A percentile compares a stretch with the other conserved stretches of the same genome.
Evolutionary conservation across 2,113 vertebrate genomes (phyloP).

Genomic region (Heterotis niloticus): DNA sequence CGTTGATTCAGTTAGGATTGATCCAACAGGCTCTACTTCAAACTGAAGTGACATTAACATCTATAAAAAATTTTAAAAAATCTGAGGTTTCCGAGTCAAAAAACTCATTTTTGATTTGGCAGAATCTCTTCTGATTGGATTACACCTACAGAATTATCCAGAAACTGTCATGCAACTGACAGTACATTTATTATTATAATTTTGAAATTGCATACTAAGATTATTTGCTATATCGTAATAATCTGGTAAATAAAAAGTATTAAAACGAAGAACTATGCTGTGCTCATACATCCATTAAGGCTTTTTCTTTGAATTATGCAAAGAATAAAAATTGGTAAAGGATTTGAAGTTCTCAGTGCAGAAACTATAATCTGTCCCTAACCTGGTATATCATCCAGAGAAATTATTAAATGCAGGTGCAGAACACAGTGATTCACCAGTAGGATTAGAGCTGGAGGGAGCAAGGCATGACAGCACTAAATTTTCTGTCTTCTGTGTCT

Average conservation of each 20-base stretch:
- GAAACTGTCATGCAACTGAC: background rate
- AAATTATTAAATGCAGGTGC: background rate
- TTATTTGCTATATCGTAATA: too few species aligned
- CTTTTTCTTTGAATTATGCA: conserved; percentile 10
- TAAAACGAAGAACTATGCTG: too few species aligned
- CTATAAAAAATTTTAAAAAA: conserved; percentile 21
- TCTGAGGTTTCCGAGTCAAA: background rate
- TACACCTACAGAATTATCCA: background rate
- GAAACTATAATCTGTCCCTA: background rate
- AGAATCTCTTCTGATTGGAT: background rate
- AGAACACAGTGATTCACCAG: background rate
- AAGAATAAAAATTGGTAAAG: conserved; percentile 22
- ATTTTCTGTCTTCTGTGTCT: background rate
- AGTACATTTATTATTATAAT: background rate
- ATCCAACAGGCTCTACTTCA: conserved; percentile 30
- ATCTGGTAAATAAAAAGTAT: too few species aligned
- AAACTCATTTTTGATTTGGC: background rate
- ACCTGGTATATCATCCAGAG: background rate
- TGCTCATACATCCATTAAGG: background rate
- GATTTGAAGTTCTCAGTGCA: background rate
- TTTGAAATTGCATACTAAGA: too few species aligned
- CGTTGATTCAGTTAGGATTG: conserved; percentile 27
- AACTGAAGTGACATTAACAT: conserved; percentile 31
- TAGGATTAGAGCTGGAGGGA: background rate
- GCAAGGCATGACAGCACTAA: background rate